phyloP scores from a whole-genome alignment of 1,140 invertebrate species.

The Atopsyche davidsoni region DNA sequence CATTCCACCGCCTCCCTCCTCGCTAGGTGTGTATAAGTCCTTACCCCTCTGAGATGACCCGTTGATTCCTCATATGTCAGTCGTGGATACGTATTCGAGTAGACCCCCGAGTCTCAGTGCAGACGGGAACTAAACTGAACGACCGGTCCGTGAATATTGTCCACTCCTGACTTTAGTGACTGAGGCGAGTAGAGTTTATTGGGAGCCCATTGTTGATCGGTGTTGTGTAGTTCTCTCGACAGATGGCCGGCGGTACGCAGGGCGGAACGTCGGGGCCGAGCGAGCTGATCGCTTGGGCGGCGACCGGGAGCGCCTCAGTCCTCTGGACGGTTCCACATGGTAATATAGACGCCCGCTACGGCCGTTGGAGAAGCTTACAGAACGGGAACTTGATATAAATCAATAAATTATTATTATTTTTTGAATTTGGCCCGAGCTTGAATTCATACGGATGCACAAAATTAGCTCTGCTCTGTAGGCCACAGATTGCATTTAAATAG shows the following conservation, averaged over 20 bases:
- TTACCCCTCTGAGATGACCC: constrained; percentile 1
- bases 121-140: no score
- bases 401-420: no score
- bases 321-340: constrained; percentile 25
- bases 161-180: no score
- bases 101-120: no score
- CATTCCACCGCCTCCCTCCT: constrained; percentile 33
- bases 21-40: constrained; percentile 39
- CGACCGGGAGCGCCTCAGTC: constrained; percentile 35
- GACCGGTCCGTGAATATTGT: no score
- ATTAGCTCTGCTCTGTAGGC: no score
- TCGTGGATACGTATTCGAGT: neutral
- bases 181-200: constrained; percentile 1
- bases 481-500: no score
- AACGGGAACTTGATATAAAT: no score
- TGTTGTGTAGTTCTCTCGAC: constrained; percentile 51
- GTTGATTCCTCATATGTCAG: neutral
- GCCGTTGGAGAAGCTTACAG: no score
- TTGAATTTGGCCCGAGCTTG: no score
- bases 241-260: constrained; percentile 39
- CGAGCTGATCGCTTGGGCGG: constrained; percentile 35
- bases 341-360: constrained; percentile 19
- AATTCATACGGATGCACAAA: no score
- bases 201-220: constrained; percentile 42
- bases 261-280: constrained; percentile 31